Evolutionary conservation across 2,888 invertebrate species (phyloP), one percentile per base, ranked within the genome.

Genomic region (Patella pellucida): DNA sequence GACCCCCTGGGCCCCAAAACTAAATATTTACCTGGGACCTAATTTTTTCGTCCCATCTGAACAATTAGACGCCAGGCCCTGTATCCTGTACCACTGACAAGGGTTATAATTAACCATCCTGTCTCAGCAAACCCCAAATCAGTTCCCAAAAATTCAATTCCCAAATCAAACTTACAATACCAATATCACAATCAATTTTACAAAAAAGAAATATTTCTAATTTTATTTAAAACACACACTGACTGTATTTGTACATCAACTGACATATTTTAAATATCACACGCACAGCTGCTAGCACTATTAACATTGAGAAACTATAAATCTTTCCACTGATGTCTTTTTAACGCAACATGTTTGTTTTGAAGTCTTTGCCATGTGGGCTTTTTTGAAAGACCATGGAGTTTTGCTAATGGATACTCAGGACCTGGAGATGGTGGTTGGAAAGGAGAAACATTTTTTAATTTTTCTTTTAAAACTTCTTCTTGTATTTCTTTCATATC

Each of bases 401-500:
- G 76, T 73, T 81, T 84, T 11, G 83, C 76, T 70, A 84, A 79
- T 5, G 89, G 89, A 78, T 85, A 90, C 78, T 85, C 85, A 14
- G 81, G 80, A 9, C 68, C 76, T 19, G 81, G 74, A 15, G 82
- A 73, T 27, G 88, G 79, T n/a, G 82, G 83, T 68, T 83, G 81
- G 88, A 97, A 97, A 0, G 98, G 97, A 92, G 97, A 94, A 23
- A 94, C 94, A 75, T 93, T 93, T 83, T 95, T 94, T 75, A 99
- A 91, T 90, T 97, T 95, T 73, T 94, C 94, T 78, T 95, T 88
- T 75, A 98, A 92, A 89, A 95, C 95, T 89, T 98, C 96, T 89
- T 97, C 96, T 79, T 95, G 95, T 2, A 99, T 94, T 86, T 97
- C 94, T 90, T 97, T 97, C 0, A 95, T 94, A 91, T 98, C 97